Base-by-base conservation (phyloP, 1,140 invertebrate species). In the Musca vetustissima region DNA sequence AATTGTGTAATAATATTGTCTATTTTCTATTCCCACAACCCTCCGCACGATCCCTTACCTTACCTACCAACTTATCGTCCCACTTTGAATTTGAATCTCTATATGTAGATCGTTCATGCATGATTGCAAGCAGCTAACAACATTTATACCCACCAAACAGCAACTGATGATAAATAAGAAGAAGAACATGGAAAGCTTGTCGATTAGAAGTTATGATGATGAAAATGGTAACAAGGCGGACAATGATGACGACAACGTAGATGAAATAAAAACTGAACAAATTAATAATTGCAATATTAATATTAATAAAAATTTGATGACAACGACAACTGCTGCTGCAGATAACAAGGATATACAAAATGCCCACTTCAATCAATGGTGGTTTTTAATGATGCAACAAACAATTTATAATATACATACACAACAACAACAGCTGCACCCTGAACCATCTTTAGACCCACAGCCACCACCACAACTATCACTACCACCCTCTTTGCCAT, bases 331-430 rank as follows among this genome's bases (percentile, higher is more conserved):
- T 69, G 57, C 36, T 72, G 67, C 28, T 74, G 25, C 76, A 76
- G 36, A 64, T n/a, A 67, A 13, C 49, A 53, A 36, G 65, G 28
- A 69, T 17, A 71, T 67, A 25, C 66, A 64, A 64, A 70, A 68
- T 70, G 19, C 64, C 25, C 57, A 61, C 19, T 67, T 80, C 6
- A 78, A 76, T 15, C 78, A 80, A 25, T 80, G 78, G 78, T 80
- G 78, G 78, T 80, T 80, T 64, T 77, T 80, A 78, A 69, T 80
- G 28, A 80, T 80, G 76, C 78, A 80, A 66, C 78, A 80, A 47
- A 80, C 75, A 14, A 68, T 71, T 19, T 64, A 68, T 21, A 65
- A 71, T 64, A 55, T 57, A 57, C 36, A 66, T 21, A 65, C 57
- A 52, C 32, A 22, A 11, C 17, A 25, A 25, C 22, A 52, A 14